These are phyloP conservation scores for Dolichallabes microphthalmus DNA, from an alignment of 2,113 vertebrate genomes.

Conservation along the genomic window DNA sequence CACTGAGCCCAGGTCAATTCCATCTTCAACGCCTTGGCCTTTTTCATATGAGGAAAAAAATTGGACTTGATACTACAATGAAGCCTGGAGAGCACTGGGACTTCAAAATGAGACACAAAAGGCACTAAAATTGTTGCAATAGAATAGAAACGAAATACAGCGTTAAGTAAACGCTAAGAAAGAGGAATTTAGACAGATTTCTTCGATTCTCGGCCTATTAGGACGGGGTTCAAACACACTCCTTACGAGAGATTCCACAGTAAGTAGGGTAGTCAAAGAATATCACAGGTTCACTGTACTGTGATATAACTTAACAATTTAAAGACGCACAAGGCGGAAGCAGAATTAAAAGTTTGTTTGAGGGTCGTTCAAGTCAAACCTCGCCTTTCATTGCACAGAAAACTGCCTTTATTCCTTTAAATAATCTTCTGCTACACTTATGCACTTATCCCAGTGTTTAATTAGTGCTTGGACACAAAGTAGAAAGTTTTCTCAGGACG, in stretches of 20 bases:
- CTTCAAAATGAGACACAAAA: not conserved
- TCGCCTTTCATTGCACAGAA: no score
- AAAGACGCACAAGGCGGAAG: not conserved
- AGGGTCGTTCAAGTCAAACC: no score
- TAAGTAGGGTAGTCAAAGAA: not conserved
- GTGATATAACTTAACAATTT: not conserved
- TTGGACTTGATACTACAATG: not conserved
- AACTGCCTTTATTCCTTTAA: no score
- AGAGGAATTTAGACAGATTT: not conserved
- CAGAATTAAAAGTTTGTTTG: no score
- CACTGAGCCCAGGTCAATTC: constrained; percentile 5
- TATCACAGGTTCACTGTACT: not conserved
- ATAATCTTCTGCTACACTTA: no score
- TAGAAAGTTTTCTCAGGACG: no score
- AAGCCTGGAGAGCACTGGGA: not conserved
- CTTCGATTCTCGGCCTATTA: not conserved
- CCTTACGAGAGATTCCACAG: not conserved
- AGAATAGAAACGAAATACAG: not conserved
- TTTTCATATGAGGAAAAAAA: not conserved
- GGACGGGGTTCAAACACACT: not conserved
- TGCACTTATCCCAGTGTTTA: no score
- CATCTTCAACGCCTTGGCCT: not conserved
- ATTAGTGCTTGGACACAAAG: no score
- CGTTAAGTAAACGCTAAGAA: not conserved
- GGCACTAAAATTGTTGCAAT: not conserved